Base-by-base conservation (phyloP, 2,888 invertebrate species). In the Drosophila paramelanica region DNA sequence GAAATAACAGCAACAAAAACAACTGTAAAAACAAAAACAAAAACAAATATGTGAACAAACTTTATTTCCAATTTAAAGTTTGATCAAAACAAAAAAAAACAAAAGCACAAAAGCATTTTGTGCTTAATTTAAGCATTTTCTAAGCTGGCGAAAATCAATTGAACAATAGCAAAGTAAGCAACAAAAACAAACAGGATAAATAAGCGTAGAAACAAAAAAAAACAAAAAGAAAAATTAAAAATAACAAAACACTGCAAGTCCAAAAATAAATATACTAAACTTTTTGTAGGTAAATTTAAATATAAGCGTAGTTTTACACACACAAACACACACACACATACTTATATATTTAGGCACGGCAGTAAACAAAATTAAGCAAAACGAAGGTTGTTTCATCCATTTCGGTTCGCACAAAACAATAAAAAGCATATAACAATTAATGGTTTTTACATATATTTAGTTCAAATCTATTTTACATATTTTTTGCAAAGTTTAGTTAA, bases 201-300 rank as follows among this genome's bases (percentile, higher is more conserved):
- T 66, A 66, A 51, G 61, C 39, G 58, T 59, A 58, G 58, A 45
- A 41, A 51, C 23, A 55, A 39, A 65, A 31, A 38, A 27, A 56
- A 53, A 45, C 41, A 17, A 17, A 45, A 52, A 23, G 3, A 23
- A 23, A 4, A 31, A 49, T 10, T 17, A 1, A 17, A 17, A 47
- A 55, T 41, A 3, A 60, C 14, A 51, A 64, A 74, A 68, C 56
- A 71, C 69, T 83, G 75, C 77, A 86, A 86, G 83, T 85, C 86
- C 83, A 88, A 88, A 81, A 61, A 76, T 72, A 77, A 58, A 78
- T 75, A 74, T 69, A 77, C 79, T 72, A 75, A 64, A 70, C 73
- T 75, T 82, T 82, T 82, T 81, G 82, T 88, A 85, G 82, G 82
- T 85, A 80, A 82, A 80, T 82, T 69, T 85, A 78, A 68, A 66